A percentile compares a stretch with the other conserved stretches of the same genome.
These are phyloP conservation scores for Myotis davidii DNA, from an alignment of 2,113 vertebrate species.

Conservation along the genomic window DNA sequence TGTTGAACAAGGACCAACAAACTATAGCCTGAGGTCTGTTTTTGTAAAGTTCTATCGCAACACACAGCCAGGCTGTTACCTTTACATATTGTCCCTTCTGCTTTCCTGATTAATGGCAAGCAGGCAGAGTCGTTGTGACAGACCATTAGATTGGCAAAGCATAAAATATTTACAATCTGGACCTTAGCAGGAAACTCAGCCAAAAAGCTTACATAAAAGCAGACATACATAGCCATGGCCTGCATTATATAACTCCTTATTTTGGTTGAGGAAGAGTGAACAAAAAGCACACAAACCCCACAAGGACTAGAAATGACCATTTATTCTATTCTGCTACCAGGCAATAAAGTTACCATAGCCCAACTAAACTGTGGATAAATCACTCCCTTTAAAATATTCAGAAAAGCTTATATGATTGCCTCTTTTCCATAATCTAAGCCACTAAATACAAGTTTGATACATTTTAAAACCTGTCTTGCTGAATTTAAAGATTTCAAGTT, in stretches of 20 bases:
- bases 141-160: neutral
- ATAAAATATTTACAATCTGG: neutral
- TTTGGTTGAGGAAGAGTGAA: neutral
- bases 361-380: neutral
- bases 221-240: neutral
- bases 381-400: neutral
- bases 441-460: neutral
- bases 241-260: neutral
- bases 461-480: conserved; percentile 21
- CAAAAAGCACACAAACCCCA: neutral
- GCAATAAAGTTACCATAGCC: neutral
- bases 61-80: neutral
- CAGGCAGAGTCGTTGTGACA: neutral
- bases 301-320: neutral
- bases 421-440: neutral
- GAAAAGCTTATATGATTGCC: neutral
- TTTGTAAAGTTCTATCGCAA: neutral
- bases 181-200: neutral
- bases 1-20: neutral
- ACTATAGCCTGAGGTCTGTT: neutral
- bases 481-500: neutral
- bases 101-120: neutral
- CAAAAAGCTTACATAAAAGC: conserved; percentile 4
- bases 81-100: neutral
- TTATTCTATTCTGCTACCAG: neutral